A percentile compares a stretch with the other conserved stretches of the same genome.
Evolutionary conservation across 1,140 invertebrate genomes (phyloP).

Genomic region (Panulirus ornatus): DNA sequence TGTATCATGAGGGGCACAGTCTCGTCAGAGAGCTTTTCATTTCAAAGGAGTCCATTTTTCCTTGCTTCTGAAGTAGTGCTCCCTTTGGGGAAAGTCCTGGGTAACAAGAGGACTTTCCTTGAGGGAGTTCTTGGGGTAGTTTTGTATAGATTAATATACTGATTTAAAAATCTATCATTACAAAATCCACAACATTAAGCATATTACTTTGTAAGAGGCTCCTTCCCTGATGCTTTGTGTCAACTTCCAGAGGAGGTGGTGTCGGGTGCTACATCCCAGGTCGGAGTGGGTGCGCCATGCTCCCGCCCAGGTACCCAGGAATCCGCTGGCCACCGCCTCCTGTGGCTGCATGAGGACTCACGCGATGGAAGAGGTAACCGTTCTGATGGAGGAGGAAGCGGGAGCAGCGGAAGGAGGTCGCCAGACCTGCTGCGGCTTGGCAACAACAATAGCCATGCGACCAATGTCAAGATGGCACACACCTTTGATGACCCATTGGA

Average conservation of each 20-base stretch:
- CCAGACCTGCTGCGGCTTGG: constrained; percentile 22
- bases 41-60: too few relatives aligned
- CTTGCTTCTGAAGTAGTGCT: too few relatives aligned
- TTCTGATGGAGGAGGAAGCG: background rate
- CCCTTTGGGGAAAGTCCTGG: too few relatives aligned
- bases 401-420: constrained; percentile 10
- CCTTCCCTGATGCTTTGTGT: background rate
- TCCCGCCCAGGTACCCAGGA: constrained; percentile 18
- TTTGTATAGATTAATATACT: too few relatives aligned
- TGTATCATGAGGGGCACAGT: too few relatives aligned
- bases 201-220: too few relatives aligned
- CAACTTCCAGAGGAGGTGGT: background rate
- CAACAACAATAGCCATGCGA: constrained; percentile 3
- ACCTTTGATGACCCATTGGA: background rate
- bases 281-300: background rate
- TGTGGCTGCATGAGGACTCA: background rate
- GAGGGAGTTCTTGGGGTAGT: too few relatives aligned
- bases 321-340: background rate
- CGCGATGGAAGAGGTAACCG: background rate
- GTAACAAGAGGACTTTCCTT: too few relatives aligned
- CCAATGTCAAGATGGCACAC: background rate
- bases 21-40: too few relatives aligned
- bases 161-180: too few relatives aligned
- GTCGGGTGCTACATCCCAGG: background rate
- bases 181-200: too few relatives aligned